Conservation (phyloP, 2,888 invertebrate genomes). For the Drosophila pseudotakahashii region DNA sequence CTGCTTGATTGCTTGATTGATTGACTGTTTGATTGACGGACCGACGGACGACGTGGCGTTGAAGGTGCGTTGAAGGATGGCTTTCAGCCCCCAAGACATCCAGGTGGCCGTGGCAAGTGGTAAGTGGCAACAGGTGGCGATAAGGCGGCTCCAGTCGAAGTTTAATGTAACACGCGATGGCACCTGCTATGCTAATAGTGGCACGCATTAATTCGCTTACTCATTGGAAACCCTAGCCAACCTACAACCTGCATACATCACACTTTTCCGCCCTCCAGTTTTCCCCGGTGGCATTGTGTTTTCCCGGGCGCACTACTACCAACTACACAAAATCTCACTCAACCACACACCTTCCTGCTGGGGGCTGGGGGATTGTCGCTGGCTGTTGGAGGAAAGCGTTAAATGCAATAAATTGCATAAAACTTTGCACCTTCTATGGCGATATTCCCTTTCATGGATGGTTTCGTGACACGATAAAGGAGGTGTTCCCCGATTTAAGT, state of each 20-base stretch:
- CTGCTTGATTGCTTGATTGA: constrained; percentile 50
- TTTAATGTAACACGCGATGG: constrained; percentile 47
- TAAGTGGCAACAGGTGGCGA: constrained; percentile 24
- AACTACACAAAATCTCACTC: constrained; percentile 37
- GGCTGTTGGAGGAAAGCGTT: constrained; percentile 35
- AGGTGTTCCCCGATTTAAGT: neutral
- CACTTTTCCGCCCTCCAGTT: neutral
- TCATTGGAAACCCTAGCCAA: constrained; percentile 2
- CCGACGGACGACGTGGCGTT: neutral
- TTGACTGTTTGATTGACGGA: constrained; percentile 37
- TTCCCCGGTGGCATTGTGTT: constrained; percentile 21
- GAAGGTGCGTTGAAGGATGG: constrained; percentile 2
- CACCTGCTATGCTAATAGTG: constrained; percentile 48
- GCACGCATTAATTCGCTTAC: constrained; percentile 45
- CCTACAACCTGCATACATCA: too few species aligned
- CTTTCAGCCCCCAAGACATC: constrained; percentile 12
- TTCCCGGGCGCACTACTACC: constrained; percentile 5
- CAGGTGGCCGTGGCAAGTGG: too few species aligned
- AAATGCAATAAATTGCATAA: constrained; percentile 75
- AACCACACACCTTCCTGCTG: constrained; percentile 15
- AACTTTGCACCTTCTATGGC: constrained; percentile 47
- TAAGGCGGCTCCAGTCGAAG: constrained; percentile 8
- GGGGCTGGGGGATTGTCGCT: constrained; percentile 19
- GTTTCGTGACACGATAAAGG: constrained; percentile 7
- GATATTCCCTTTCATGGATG: constrained; percentile 1